These are phyloP conservation scores for Lampris incognitus DNA, from an alignment of 2,113 vertebrate species.

Conservation along the genomic window DNA sequence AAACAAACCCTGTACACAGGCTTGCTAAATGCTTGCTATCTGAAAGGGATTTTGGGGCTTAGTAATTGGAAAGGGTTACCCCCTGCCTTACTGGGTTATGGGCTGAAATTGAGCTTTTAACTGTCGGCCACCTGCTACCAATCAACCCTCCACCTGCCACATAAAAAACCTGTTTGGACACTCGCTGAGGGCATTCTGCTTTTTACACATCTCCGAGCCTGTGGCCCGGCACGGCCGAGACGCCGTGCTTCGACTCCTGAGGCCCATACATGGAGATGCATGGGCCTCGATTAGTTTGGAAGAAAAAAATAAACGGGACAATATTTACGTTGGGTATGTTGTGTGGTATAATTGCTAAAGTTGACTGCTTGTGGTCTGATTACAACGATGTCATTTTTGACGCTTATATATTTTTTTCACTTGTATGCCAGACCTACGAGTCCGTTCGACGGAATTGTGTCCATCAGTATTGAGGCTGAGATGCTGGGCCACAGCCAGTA, in stretches of 20 bases:
- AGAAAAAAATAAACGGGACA: too few species aligned
- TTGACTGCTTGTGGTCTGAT: not conserved
- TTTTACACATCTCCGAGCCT: conserved; percentile 33
- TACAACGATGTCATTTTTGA: too few species aligned
- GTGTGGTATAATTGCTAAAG: not conserved
- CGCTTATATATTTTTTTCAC: too few species aligned
- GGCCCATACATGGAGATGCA: not conserved
- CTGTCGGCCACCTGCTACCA: conserved; percentile 69
- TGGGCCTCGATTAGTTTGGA: not conserved
- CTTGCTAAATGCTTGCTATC: not conserved
- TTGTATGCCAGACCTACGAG: too few species aligned
- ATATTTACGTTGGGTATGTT: too few species aligned
- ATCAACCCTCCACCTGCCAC: conserved; percentile 72
- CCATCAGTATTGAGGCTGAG: too few species aligned
- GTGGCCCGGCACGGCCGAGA: conserved; percentile 31
- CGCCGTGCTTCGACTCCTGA: not conserved
- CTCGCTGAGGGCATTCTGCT: conserved; percentile 36
- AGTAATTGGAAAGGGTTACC: conserved; percentile 22
- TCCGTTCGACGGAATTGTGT: too few species aligned
- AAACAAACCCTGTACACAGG: not conserved
- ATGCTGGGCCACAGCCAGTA: too few species aligned
- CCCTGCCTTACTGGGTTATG: conserved; percentile 24
- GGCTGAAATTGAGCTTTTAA: conserved; percentile 20
- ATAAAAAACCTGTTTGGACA: conserved; percentile 65
- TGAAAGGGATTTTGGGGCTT: conserved; percentile 7